These are phyloP conservation scores for Oostethus manadensis DNA, from an alignment of 2,113 vertebrate species.

Conservation along the genomic window DNA sequence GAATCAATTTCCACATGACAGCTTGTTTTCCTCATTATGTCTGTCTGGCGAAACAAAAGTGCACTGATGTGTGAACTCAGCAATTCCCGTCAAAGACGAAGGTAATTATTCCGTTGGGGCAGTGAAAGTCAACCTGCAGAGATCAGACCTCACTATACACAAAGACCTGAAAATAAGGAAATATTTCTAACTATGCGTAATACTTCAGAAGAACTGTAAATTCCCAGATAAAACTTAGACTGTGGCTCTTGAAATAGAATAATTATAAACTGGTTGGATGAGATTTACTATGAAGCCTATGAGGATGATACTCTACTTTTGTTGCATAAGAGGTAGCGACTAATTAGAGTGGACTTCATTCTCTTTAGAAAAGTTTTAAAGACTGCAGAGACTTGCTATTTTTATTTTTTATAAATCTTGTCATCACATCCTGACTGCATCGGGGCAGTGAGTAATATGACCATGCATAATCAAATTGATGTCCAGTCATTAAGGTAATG, in stretches of 20 bases:
- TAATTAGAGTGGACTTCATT: conserved; percentile 23
- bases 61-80: conserved; percentile 22
- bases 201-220: background rate
- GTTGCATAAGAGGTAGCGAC: conserved; percentile 20
- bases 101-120: conserved; percentile 29
- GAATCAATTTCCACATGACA: conserved; percentile 14
- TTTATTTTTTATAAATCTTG: background rate
- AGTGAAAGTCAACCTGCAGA: conserved; percentile 7
- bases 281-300: background rate
- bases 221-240: conserved; percentile 4
- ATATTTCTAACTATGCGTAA: conserved; percentile 45
- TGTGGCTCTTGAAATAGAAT: background rate
- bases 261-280: conserved; percentile 10
- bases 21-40: conserved; percentile 24
- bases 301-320: conserved; percentile 2
- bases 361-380: conserved; percentile 4
- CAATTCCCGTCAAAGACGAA: conserved; percentile 24
- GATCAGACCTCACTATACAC: conserved; percentile 15
- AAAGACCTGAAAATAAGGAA: conserved; percentile 14
- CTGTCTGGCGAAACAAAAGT: conserved; percentile 6
- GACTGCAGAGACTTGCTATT: background rate
- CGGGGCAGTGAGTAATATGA: conserved; percentile 9
- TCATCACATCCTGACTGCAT: background rate
- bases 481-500: conserved; percentile 40
- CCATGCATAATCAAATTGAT: conserved; percentile 44